These are phyloP conservation scores for Nematolebias whitei DNA, from an alignment of 2,113 vertebrate genomes.

Conservation along the genomic window DNA sequence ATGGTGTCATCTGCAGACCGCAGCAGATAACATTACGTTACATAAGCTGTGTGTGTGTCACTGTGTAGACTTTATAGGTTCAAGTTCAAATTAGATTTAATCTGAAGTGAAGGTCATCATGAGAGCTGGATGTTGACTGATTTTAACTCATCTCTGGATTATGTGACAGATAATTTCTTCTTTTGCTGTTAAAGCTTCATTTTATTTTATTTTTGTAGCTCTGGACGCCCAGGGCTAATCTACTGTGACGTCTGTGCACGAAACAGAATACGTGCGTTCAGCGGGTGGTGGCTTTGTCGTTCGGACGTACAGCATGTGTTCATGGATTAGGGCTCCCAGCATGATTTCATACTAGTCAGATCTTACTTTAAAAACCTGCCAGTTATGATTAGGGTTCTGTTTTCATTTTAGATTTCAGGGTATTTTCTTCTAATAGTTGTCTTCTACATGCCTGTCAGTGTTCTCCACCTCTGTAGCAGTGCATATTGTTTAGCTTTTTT, in stretches of 20 bases:
- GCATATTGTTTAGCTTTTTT: constrained; percentile 2
- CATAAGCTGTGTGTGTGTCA: constrained; percentile 29
- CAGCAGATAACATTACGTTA: constrained; percentile 43
- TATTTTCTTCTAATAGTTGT: constrained; percentile 2
- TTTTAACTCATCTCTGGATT: neutral
- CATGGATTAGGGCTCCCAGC: constrained; percentile 26
- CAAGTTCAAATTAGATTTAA: constrained; percentile 13
- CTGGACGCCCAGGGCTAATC: constrained; percentile 39
- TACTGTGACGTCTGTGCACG: constrained; percentile 26
- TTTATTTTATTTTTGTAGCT: constrained; percentile 57
- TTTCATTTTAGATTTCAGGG: constrained; percentile 11
- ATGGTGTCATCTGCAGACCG: constrained; percentile 35
- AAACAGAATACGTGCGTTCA: neutral
- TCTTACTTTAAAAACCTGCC: constrained; percentile 31
- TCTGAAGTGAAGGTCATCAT: neutral
- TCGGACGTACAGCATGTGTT: constrained; percentile 23
- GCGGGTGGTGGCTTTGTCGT: constrained; percentile 32
- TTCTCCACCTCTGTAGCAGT: constrained; percentile 6
- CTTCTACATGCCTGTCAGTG: constrained; percentile 5
- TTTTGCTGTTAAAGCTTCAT: constrained; percentile 40
- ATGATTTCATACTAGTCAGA: constrained; percentile 16
- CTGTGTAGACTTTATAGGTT: too few relatives aligned
- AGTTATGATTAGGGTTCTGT: constrained; percentile 28
- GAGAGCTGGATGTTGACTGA: neutral
- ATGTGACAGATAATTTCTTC: constrained; percentile 1